Evolutionary conservation across 1,140 invertebrate genomes (phyloP), one percentile per base, ranked within the genome.

Genomic region (Philopotamus ludificatus): DNA sequence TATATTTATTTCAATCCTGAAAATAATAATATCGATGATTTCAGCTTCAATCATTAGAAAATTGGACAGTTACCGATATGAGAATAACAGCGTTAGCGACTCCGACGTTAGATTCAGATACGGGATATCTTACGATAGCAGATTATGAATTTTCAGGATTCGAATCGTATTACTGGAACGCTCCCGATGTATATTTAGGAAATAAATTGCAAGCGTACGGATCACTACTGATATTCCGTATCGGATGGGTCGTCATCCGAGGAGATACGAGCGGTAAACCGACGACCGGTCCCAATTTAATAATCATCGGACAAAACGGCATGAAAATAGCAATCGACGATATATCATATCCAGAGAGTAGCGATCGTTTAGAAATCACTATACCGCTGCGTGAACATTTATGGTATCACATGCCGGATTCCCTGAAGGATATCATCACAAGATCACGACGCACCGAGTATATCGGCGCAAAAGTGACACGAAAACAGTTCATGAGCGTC

Each of bases 141-240:
- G 82, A 85, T 70, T 85, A 86, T 70, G 89, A 92, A 62, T 75
- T 91, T 71, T 79, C 84, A 1, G 83, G 83, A 9, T 85, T 87
- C 72, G 87, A 89, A 70, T 85, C 87, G 45, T 93, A 92, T 72
- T 99, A 94, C 77, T 99, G 95, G 93, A 76, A 89, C 60, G 92
- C 93, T 22, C 94, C 93, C 2, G 74, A 84, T 62, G 83, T 86
- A 1, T 92, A 89, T 74, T 74, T 79, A 42, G 91, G 90, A 1
- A 90, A 92, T 74, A 86, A 86, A 66, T 74, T 93, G 49, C 85
- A 89, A 55, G 88, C 88, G 49, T 99, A 99, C 77, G 94, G 94
- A 0, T 89, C 91, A 3, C 85, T 86, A 50, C 74, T 99, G 7
- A 83, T 83, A 12, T 91, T 94, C 69, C 82, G 80, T 34, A 80